Conservation (phyloP, 2,888 invertebrate genomes). For the Ophonus ardosiacus region DNA sequence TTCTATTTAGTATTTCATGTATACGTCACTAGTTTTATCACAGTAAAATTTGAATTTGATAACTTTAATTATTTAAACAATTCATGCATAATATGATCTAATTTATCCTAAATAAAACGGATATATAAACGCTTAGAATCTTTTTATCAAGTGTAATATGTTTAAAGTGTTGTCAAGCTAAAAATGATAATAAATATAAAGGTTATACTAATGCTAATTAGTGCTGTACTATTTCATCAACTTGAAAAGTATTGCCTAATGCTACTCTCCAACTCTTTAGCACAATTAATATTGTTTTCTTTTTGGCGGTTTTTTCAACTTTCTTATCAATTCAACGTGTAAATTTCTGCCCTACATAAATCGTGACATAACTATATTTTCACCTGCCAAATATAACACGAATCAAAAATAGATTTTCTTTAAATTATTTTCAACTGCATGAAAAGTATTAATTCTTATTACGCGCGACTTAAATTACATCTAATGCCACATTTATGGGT, state of each 20-base stretch:
- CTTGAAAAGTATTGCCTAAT: slow-evolving; percentile 6
- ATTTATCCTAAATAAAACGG: slow-evolving; percentile 2
- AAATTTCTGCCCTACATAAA: slow-evolving; percentile 6
- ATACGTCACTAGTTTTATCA: neutral
- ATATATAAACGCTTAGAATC: neutral
- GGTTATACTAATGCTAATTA: slow-evolving; percentile 25
- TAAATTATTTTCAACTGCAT: neutral
- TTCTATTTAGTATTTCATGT: neutral
- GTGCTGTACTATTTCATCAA: slow-evolving; percentile 18
- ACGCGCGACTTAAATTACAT: neutral
- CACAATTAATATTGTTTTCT: no score
- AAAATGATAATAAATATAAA: slow-evolving; percentile 40
- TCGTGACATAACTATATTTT: slow-evolving; percentile 16
- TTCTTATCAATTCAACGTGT: neutral
- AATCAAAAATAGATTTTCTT: neutral
- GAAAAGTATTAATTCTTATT: neutral
- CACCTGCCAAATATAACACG: neutral
- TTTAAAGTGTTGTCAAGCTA: slow-evolving; percentile 35
- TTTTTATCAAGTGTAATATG: slow-evolving; percentile 1
- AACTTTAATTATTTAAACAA: slow-evolving; percentile 15
- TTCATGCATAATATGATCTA: slow-evolving; percentile 18
- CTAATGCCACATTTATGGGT: slow-evolving; percentile 18
- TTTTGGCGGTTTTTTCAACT: neutral
- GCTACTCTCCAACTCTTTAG: neutral
- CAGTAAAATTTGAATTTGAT: neutral